phyloP scores from a whole-genome alignment of 2,888 invertebrate genomes.

The Himalopsyche anomala region DNA sequence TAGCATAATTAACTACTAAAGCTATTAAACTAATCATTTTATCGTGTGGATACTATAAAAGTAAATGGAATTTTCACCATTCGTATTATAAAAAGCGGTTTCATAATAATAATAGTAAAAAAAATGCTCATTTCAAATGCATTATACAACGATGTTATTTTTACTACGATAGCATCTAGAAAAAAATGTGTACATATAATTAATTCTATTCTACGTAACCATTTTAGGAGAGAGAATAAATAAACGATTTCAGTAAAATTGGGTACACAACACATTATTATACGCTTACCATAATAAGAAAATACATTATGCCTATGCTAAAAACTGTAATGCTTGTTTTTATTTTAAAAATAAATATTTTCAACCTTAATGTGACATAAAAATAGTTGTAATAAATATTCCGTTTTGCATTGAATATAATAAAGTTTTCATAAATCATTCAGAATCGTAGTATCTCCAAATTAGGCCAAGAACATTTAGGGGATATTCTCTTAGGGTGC shows the following conservation, averaged over 20 bases:
- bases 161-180: not conserved
- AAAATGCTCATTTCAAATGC: constrained; percentile 13
- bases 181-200: constrained; percentile 20
- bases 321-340: no score
- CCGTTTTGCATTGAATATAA: no score
- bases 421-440: no score
- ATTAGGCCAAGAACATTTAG: no score
- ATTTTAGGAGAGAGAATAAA: not conserved
- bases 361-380: no score
- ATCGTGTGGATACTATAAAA: constrained; percentile 25
- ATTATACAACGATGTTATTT: constrained; percentile 32
- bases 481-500: no score
- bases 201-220: constrained; percentile 1
- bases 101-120: not conserved
- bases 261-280: no score
- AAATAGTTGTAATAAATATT: no score
- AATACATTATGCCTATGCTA: no score
- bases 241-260: not conserved
- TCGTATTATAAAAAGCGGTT: constrained; percentile 2
- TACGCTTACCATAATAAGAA: not conserved
- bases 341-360: no score
- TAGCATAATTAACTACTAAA: constrained; percentile 20
- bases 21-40: constrained; percentile 27
- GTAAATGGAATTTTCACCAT: constrained; percentile 32
- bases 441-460: no score